These are phyloP conservation scores for Cyphomyrus discorhynchus DNA, from an alignment of 2,113 vertebrate species.

Conservation along the genomic window DNA sequence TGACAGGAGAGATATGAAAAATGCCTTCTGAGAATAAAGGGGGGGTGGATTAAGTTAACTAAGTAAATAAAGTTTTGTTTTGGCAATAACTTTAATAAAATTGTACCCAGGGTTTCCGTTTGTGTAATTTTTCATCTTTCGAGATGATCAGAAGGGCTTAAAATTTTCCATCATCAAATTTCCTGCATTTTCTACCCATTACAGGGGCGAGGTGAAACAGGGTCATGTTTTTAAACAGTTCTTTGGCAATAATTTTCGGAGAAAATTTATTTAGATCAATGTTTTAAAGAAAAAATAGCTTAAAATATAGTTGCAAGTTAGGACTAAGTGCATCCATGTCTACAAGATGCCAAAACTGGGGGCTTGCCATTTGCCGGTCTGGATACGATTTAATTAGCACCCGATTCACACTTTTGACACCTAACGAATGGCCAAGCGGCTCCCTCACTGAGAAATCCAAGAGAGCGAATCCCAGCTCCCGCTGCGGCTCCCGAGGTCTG, in stretches of 20 bases:
- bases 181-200: background rate
- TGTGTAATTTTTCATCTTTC: slow-evolving; percentile 12
- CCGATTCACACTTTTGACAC: background rate
- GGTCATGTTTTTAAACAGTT: background rate
- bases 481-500: background rate
- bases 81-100: slow-evolving; percentile 31
- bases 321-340: background rate
- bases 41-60: slow-evolving; percentile 47
- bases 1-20: slow-evolving; percentile 60
- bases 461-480: background rate
- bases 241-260: background rate
- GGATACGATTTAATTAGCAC: background rate
- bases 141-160: slow-evolving; percentile 7
- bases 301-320: background rate
- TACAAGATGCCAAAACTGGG: background rate
- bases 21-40: slow-evolving; percentile 33
- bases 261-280: background rate
- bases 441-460: background rate
- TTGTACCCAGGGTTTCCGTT: slow-evolving; percentile 6
- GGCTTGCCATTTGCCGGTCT: background rate
- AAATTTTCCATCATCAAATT: slow-evolving; percentile 5
- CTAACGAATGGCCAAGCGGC: background rate
- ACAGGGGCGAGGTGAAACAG: background rate
- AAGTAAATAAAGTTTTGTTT: slow-evolving; percentile 30
- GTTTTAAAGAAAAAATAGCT: background rate